phyloP scores from a whole-genome alignment of 2,888 invertebrate species.

The Oscheius sp. region DNA sequence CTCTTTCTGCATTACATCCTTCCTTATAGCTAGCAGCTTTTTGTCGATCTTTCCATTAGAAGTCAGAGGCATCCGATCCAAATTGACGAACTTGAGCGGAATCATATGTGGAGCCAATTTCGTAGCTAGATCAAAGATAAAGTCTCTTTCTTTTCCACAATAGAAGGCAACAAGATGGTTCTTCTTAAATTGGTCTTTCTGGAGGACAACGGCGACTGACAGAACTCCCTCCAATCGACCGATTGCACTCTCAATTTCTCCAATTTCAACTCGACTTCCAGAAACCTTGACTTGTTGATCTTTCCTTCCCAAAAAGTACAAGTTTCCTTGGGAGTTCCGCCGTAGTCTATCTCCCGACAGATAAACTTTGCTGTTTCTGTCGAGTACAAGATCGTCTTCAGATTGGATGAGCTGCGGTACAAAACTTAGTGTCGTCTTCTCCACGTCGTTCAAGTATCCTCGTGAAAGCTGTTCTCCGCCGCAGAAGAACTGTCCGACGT shows the following conservation, averaged over 20 bases:
- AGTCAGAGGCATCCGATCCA: constrained; percentile 10
- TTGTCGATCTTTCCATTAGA: constrained; percentile 15
- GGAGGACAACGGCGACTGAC: constrained; percentile 4
- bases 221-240: not conserved
- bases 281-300: constrained; percentile 37
- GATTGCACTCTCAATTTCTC: constrained; percentile 34
- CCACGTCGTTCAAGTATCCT: constrained; percentile 25
- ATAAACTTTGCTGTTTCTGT: constrained; percentile 12
- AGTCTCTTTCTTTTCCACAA: not conserved
- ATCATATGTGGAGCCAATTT: constrained; percentile 16
- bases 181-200: not conserved
- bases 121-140: not conserved
- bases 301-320: constrained; percentile 28
- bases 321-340: not conserved
- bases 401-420: not conserved
- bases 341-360: constrained; percentile 24
- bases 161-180: constrained; percentile 24
- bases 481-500: constrained; percentile 24
- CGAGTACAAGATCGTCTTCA: constrained; percentile 3
- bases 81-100: not conserved
- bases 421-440: not conserved
- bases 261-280: constrained; percentile 34
- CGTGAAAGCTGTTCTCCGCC: constrained; percentile 25
- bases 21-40: not conserved
- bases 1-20: not conserved